These are phyloP conservation scores for Festucalex cinctus DNA, from an alignment of 2,113 vertebrate species.

Conservation along the genomic window DNA sequence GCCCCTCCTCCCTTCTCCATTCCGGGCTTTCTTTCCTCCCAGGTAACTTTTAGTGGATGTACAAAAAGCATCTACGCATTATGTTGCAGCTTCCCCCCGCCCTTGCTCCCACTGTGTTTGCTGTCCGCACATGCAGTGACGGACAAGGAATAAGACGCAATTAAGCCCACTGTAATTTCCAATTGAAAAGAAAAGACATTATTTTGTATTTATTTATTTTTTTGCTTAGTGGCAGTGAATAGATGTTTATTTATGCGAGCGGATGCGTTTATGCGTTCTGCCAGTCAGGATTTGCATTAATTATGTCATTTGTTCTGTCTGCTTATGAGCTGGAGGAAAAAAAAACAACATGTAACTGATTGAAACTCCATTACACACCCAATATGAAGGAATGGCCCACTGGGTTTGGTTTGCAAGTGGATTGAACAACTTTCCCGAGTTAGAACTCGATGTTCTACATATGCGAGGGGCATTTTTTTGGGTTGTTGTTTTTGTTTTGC, in stretches of 20 bases:
- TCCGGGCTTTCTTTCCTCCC: slow-evolving; percentile 49
- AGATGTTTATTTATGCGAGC: slow-evolving; percentile 59
- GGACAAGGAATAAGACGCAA: slow-evolving; percentile 70
- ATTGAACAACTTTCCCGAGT: neutral
- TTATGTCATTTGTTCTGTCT: slow-evolving; percentile 40
- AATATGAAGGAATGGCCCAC: neutral
- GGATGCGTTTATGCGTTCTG: slow-evolving; percentile 56
- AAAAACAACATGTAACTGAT: neutral
- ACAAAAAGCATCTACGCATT: slow-evolving; percentile 38
- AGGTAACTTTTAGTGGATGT: slow-evolving; percentile 68
- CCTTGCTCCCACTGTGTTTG: slow-evolving; percentile 27
- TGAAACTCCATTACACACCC: neutral
- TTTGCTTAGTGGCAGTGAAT: slow-evolving; percentile 60
- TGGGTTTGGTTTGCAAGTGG: neutral
- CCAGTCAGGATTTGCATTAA: slow-evolving; percentile 70
- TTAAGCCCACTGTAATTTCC: slow-evolving; percentile 60
- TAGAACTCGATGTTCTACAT: neutral
- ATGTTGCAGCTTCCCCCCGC: slow-evolving; percentile 4
- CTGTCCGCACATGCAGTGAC: slow-evolving; percentile 50
- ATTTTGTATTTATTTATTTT: slow-evolving; percentile 19
- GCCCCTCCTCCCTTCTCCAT: slow-evolving; percentile 9
- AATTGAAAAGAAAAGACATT: slow-evolving; percentile 56
- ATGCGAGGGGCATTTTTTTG: neutral
- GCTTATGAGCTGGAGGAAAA: slow-evolving; percentile 15
- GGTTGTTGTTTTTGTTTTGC: neutral